Evolutionary conservation across 2,888 invertebrate genomes (phyloP), one percentile per base, ranked within the genome.

Genomic region (Erynnis tages): DNA sequence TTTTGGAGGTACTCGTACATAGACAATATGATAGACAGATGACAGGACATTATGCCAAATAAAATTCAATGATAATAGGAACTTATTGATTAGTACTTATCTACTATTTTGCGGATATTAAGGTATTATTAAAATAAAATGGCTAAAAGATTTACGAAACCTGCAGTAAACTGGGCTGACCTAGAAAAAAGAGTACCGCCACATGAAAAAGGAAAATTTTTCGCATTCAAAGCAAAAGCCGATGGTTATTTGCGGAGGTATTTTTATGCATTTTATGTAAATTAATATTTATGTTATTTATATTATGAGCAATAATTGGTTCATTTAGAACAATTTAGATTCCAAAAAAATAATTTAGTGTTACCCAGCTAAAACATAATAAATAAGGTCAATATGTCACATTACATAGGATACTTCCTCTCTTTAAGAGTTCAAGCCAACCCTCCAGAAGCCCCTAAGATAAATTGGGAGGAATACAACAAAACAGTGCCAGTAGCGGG

Each of bases 391-490:
- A 16, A 16, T 3, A 25, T 25, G 8, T 25, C 2, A 25, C 25
- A 25, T 25, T 25, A 7, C 4, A 7, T 30, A 30, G 11, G n/a
- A 2, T 11, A 30, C 30, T 30, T 30, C 2, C 6, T 30, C 11
- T 14, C 7, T 29, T 16, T 21, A 43, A 88, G 88, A 38, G 79
- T 87, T 1, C 54, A 60, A 13, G 60, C 74, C 2, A 76, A 68
- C 55, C 85, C 88, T 0, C 60, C 69, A 0, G 73, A 75, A 14
- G 70, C 80, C 1, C 87, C 88, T 0, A 71, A 73, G 63, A 85
- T 89, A 16, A 65, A 87, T 35, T 89, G 88, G 88, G 82, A 74
- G 0, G 57, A 62, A 4, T 88, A 84, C 55, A 59, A 70, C 10
- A 82, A 82, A 53, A 23, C 56, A 1, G 73, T 86, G 0, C 80